phyloP scores from a whole-genome alignment of 1,140 invertebrate species.

The Holotrichia oblita region DNA sequence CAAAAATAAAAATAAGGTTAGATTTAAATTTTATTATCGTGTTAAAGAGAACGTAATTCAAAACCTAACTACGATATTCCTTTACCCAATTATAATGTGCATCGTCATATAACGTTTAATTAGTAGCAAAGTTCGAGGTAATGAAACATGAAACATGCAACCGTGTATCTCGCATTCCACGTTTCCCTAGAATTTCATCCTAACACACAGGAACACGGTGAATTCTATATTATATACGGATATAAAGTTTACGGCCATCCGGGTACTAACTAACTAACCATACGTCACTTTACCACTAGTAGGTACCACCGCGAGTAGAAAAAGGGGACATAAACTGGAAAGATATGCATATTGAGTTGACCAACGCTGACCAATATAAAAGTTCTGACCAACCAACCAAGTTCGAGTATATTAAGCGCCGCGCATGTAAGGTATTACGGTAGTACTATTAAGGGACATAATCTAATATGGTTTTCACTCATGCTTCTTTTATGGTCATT shows the following conservation, averaged over 20 bases:
- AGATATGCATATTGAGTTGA: not conserved
- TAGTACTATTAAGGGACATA: too few species aligned
- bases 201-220: not conserved
- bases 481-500: too few species aligned
- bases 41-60: too few species aligned
- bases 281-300: too few species aligned
- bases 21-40: too few species aligned
- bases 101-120: not conserved
- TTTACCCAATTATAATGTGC: too few species aligned
- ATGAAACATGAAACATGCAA: not conserved
- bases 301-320: not conserved
- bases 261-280: too few species aligned
- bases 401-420: too few species aligned
- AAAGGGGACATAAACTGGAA: not conserved
- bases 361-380: not conserved
- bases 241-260: conserved; percentile 4
- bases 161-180: not conserved
- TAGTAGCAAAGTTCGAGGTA: not conserved
- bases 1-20: conserved; percentile 6
- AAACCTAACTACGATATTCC: too few species aligned
- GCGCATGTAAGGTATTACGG: too few species aligned
- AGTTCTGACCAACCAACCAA: not conserved
- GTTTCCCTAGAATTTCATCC: not conserved
- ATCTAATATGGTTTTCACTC: too few species aligned
- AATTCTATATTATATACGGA: not conserved